Base-by-base conservation (phyloP, 2,797 vertebrate genomes). In the Phoxinus dragarum region DNA sequence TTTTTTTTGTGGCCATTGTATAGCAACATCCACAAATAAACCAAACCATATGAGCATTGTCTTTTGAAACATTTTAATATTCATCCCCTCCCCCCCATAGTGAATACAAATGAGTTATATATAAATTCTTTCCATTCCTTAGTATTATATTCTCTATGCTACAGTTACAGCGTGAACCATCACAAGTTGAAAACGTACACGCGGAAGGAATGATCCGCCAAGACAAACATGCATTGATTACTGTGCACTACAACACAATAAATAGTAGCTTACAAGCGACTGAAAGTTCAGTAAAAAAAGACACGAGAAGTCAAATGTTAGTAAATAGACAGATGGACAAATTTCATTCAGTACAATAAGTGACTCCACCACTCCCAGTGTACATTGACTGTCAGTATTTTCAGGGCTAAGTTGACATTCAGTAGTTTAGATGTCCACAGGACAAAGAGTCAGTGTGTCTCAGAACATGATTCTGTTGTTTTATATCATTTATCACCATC, bases 341-440 rank as follows among this genome's bases (percentile, higher is more conserved):
- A 76, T 68, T 52, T 84, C 61, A 67, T 84, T 84, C 73, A 67
- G 61, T 77, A 54, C 82, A 54, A 40, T 36, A 83, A 54, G 81
- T 75, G 72, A 56, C 49, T 84, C 36, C 67, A 78, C n/a, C 36
- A 84, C 42, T 61, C 38, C 64, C 4, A n/a, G 71, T 47, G 27
- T 73, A 69, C 86, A 72, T 56, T 54, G 79, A 81, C 42, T 54
- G 23, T 52, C 68, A 81, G 69, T 81, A 27, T 71, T 52, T 64
- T 81, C 73, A 87, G 52, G 40, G 49, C 54, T 66, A 64, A 87
- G 90, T 88, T 89, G 88, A 93, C 94, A 94, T 93, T 95, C 92
- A 93, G 92, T 90, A 87, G 88, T 91, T 86, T 73, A 90, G 7
- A 94, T 96, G 96, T 96, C 96, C 94, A 95, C 88, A 93, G 96